phyloP scores from a whole-genome alignment of 2,113 vertebrate species.

The Chaetodon auriga region DNA sequence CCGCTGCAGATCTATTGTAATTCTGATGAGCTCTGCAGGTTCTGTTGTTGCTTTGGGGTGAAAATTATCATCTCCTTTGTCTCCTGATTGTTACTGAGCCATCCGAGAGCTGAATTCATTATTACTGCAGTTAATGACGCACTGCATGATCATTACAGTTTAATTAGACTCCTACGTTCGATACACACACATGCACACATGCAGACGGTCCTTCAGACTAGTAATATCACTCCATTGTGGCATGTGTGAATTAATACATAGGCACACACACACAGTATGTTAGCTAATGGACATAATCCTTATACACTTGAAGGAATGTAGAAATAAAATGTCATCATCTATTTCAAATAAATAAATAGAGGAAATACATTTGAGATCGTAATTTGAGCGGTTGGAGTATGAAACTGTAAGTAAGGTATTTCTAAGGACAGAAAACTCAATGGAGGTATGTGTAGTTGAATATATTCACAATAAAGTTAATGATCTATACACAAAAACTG shows the following conservation, averaged over 20 bases:
- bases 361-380: not conserved
- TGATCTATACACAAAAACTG: not conserved
- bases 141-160: slow-evolving; percentile 28
- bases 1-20: not conserved
- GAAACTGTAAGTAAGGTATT: not conserved
- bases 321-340: no score
- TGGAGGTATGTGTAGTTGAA: no score
- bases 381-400: not conserved
- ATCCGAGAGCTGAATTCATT: slow-evolving; percentile 30
- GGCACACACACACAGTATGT: no score
- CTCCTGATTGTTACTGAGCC: slow-evolving; percentile 32
- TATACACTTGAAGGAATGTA: no score
- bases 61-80: not conserved
- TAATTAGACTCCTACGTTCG: slow-evolving; percentile 27
- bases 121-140: slow-evolving; percentile 25
- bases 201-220: not conserved
- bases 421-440: not conserved
- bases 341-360: not conserved
- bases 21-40: slow-evolving; percentile 43
- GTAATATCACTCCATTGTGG: not conserved
- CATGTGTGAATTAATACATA: not conserved
- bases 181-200: not conserved
- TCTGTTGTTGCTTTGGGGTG: slow-evolving; percentile 5
- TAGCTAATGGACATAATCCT: not conserved
- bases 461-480: not conserved